Evolutionary conservation across 2,113 vertebrate species (phyloP), one percentile per base, ranked within the genome.

Genomic region (Varanus komodoensis): DNA sequence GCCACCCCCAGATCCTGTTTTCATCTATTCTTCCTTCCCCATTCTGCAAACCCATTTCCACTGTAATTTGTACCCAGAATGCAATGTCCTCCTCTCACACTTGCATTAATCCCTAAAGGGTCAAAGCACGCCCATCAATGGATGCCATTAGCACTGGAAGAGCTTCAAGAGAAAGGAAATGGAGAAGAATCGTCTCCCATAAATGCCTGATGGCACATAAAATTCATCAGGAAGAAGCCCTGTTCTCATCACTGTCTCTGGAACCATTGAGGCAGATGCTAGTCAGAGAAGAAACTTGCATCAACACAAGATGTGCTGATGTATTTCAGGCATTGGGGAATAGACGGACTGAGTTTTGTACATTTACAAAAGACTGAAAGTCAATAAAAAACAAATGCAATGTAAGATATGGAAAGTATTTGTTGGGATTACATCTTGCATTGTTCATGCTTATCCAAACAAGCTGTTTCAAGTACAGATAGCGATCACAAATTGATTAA

Each of bases 401-500:
- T 0, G 19, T 38, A 82, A 61, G 44, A 87, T 27, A 3, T 7
- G 73, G 82, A 87, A 78, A 54, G n/a, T 0, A 0, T 90, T 14
- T 57, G 89, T 82, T 79, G 67, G 67, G 50, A 64, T 83, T 1
- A 1, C 23, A 38, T 87, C 85, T 88, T 9, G 0, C 9, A 0
- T 69, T 0, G 34, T 77, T 89, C 87, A 86, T 2, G 0, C 67
- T 0, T 1, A 90, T 92, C 92, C 27, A 21, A 86, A 82, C 44
- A 69, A 73, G 91, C 87, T 23, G 14, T 83, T 90, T 68, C 88
- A 0, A 0, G 92, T 90, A 50, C 87, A 91, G n/a, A 87, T 91
- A 94, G 92, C 86, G 89, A 91, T 95, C 68, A 0, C 91, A 91
- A 92, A 92, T 93, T 93, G 96, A 95, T 95, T 95, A 94, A 94